A percentile compares a stretch with the other conserved stretches of the same genome.
Conservation (phyloP, 2,113 vertebrate genomes). For the Saimiri boliviensis region DNA sequence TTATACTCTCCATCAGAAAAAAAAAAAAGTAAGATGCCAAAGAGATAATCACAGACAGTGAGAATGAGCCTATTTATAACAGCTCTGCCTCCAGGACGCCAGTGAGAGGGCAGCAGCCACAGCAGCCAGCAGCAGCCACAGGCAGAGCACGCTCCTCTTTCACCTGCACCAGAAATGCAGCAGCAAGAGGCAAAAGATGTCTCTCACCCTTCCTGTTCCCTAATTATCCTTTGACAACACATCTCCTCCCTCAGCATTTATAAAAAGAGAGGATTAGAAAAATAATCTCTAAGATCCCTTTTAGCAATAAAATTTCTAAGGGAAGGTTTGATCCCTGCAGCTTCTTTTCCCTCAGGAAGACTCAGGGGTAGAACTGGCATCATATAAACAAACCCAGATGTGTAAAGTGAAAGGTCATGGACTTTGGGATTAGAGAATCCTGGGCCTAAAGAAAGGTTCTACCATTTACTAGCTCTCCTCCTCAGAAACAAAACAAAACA, state of each 20-base stretch:
- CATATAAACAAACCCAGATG: neutral
- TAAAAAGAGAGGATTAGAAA: neutral
- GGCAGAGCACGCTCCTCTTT: neutral
- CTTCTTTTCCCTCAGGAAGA: neutral
- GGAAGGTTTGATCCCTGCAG: neutral
- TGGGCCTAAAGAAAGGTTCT: neutral
- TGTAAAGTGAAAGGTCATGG: neutral
- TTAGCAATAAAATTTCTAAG: neutral
- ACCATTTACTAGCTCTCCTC: neutral
- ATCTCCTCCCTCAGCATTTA: neutral
- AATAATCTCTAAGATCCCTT: neutral
- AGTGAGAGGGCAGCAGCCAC: neutral
- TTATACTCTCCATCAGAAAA: neutral
- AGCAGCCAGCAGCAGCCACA: rapidly evolving
- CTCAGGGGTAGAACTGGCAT: no score
- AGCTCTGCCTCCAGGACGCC: neutral
- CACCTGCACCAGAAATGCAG: neutral
- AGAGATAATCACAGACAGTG: neutral
- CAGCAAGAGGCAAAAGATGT: neutral
- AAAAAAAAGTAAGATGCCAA: neutral
- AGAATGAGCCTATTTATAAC: neutral
- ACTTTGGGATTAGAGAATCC: neutral
- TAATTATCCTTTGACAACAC: neutral
- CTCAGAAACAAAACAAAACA: neutral
- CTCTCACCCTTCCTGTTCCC: neutral